A percentile compares a stretch with the other conserved stretches of the same genome.
These are phyloP conservation scores for Colletes latitarsis DNA, from an alignment of 1,140 invertebrate species.

Conservation along the genomic window DNA sequence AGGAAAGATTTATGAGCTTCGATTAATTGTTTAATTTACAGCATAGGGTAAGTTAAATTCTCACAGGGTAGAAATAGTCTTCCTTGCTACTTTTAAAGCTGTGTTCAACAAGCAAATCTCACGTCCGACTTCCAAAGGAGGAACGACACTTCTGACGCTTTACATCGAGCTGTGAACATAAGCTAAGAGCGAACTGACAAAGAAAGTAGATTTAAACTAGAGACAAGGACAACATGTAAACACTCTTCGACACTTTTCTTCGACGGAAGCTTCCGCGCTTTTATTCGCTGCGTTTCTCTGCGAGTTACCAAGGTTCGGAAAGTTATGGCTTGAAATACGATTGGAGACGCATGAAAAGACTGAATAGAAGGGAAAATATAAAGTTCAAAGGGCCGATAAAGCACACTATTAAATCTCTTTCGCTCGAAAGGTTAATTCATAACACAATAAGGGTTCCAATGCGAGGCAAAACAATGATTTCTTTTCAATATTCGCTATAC, in stretches of 20 bases:
- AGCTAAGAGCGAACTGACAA: slow-evolving; percentile 31
- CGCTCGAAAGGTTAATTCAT: too few species aligned
- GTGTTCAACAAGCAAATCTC: slow-evolving; percentile 5
- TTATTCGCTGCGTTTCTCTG: neutral
- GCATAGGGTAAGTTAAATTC: neutral
- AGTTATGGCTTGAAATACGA: too few species aligned
- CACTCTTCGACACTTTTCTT: slow-evolving; percentile 36
- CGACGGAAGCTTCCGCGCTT: too few species aligned
- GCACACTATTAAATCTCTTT: too few species aligned
- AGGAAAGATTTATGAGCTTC: neutral
- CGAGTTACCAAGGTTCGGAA: neutral
- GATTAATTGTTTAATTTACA: neutral
- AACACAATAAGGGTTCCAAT: too few species aligned
- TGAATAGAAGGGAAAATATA: too few species aligned
- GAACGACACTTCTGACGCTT: slow-evolving; percentile 30
- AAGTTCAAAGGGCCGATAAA: too few species aligned
- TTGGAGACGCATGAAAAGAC: too few species aligned
- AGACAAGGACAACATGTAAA: slow-evolving; percentile 28
- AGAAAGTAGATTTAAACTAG: slow-evolving; percentile 45
- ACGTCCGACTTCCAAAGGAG: slow-evolving; percentile 1
- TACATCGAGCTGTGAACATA: slow-evolving; percentile 22
- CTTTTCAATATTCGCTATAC: too few species aligned
- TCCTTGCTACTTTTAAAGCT: neutral
- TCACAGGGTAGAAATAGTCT: neutral
- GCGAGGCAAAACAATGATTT: too few species aligned